These are phyloP conservation scores for Hybos culiciformis DNA, from an alignment of 2,888 invertebrate genomes.

Conservation along the genomic window DNA sequence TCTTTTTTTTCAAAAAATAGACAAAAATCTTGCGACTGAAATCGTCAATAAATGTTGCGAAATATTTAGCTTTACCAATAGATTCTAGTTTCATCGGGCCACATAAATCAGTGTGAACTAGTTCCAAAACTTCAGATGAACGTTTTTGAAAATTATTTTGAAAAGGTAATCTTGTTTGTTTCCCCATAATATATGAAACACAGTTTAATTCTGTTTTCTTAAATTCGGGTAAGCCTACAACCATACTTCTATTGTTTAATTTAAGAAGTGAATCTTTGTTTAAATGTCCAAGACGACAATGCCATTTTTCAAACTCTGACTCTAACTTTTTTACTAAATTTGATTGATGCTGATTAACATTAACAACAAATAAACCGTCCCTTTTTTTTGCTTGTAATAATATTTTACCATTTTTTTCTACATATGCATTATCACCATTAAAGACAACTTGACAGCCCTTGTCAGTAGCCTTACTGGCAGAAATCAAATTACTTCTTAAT, in stretches of 20 bases:
- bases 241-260: background rate
- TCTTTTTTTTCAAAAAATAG: slow-evolving; percentile 14
- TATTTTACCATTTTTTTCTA: too few relatives aligned
- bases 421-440: background rate
- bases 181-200: slow-evolving; percentile 16
- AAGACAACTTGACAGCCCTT: background rate
- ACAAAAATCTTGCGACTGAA: slow-evolving; percentile 17
- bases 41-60: slow-evolving; percentile 24
- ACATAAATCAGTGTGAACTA: slow-evolving; percentile 21
- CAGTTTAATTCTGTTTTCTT: background rate
- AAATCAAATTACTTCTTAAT: background rate
- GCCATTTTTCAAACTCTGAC: background rate
- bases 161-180: slow-evolving; percentile 15
- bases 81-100: slow-evolving; percentile 20
- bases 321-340: too few relatives aligned
- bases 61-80: slow-evolving; percentile 16
- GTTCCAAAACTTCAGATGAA: slow-evolving; percentile 12
- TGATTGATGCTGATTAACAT: too few relatives aligned
- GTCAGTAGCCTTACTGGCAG: background rate
- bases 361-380: too few relatives aligned
- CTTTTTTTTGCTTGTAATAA: too few relatives aligned
- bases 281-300: background rate
- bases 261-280: background rate
- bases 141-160: slow-evolving; percentile 10
- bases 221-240: background rate